Evolutionary conservation across 2,797 vertebrate species (phyloP).

Genomic region (Vipera ursinii): DNA sequence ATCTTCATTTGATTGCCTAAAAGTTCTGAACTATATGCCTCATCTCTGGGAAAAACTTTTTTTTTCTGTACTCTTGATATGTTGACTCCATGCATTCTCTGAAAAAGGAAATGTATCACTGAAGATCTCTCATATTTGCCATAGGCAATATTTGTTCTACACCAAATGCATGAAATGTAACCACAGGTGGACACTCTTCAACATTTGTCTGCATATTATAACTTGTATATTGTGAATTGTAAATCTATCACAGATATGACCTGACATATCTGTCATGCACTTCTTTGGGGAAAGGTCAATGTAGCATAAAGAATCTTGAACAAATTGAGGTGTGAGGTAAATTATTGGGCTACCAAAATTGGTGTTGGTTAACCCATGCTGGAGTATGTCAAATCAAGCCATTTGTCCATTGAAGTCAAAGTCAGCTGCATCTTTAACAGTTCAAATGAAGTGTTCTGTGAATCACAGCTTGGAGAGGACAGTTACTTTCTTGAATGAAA

Average conservation of each 20-base stretch:
- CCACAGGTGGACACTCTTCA: neutral
- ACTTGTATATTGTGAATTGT: neutral
- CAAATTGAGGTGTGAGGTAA: neutral
- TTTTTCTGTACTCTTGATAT: neutral
- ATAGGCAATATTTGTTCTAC: neutral
- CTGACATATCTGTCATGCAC: neutral
- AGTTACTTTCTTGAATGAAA: conserved; percentile 6
- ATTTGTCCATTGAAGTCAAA: neutral
- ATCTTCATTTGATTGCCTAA: neutral
- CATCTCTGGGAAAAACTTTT: neutral
- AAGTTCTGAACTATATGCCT: neutral
- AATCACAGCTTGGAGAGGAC: neutral
- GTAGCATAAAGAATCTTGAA: neutral
- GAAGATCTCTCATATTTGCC: neutral
- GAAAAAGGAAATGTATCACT: neutral
- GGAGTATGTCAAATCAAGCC: neutral
- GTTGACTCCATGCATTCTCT: neutral
- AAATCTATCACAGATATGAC: neutral
- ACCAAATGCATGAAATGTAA: neutral
- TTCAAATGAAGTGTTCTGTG: neutral
- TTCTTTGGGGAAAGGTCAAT: neutral
- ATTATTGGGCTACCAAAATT: neutral
- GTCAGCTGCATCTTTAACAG: neutral
- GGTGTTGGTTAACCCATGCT: neutral
- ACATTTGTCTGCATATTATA: neutral